Base-by-base conservation (phyloP, 1,140 invertebrate species). In the Harpegnathos saltator region DNA sequence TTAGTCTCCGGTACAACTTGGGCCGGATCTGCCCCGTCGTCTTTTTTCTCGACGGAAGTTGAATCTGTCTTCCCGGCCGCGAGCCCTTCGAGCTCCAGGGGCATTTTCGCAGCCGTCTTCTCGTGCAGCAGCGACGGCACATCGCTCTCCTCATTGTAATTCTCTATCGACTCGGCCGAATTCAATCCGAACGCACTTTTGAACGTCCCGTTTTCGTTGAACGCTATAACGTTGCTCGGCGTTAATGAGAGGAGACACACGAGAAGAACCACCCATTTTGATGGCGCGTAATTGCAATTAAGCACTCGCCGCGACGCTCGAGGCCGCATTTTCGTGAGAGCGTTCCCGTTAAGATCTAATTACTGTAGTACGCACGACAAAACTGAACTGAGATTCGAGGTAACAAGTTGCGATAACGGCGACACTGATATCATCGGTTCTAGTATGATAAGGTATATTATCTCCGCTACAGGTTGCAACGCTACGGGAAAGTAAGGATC, bases 351-450 rank as follows among this genome's bases (percentile, higher is more conserved):
- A 26, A 15, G 84, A 72, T 75, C 75, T 77, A 83, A 88, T 84
- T 89, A 74, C 63, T 69, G 52, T 89, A 83, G 52, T 58, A 82
- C 54, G 50, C 61, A 61, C 44, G 29, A 73, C 52, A 83, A 86
- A 72, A 91, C 90, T 91, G 83, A 84, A 78, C 59, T 68, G 52
- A 29, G 59, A 71, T 85, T 73, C 78, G 38, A 68, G 54, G 62
- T 69, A 85, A 87, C 73, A 59, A 80, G 54, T 26, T 24, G 48
- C 66, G 90, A 91, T 91, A 91, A 88, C 88, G 77, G 5, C 72
- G 38, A 29, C 14, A 58, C 86, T 89, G 89, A 86, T 89, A 91
- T 88, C 86, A 89, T 89, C 89, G 83, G 73, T 74, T 89, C 78
- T 85, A 69, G 56, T 54, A 63, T 71, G 90, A 91, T 91, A 91